A percentile compares a stretch with the other conserved stretches of the same genome.
These are phyloP conservation scores for Stegophylla sp. DNA, from an alignment of 2,888 invertebrate genomes.

Conservation along the genomic window DNA sequence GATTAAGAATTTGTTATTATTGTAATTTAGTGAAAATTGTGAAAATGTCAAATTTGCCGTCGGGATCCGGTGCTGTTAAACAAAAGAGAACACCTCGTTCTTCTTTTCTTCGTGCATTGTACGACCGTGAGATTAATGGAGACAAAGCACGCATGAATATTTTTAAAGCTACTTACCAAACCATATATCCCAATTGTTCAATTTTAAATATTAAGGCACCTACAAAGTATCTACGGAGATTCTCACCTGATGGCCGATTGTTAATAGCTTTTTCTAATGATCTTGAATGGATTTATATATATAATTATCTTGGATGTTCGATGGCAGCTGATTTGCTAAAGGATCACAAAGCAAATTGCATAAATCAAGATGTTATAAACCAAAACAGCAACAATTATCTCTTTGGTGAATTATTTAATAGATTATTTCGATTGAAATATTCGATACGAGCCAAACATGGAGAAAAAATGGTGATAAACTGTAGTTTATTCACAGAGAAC, in stretches of 20 bases:
- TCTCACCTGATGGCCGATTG: constrained; percentile 90
- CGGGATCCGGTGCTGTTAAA: no score
- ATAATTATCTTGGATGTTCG: constrained; percentile 82
- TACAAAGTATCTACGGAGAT: constrained; percentile 90
- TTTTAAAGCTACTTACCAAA: constrained; percentile 85
- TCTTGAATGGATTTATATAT: constrained; percentile 89
- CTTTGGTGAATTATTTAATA: constrained; percentile 79
- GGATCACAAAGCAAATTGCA: no score
- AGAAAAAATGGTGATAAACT: constrained; percentile 90
- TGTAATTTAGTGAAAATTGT: no score
- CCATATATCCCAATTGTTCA: constrained; percentile 90
- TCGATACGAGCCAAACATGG: constrained; percentile 79
- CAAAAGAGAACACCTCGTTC: constrained; percentile 79
- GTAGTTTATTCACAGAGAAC: constrained; percentile 92
- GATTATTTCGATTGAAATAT: constrained; percentile 84
- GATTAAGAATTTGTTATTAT: no score
- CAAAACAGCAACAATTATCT: constrained; percentile 72
- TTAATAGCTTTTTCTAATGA: constrained; percentile 87
- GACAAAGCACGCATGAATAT: constrained; percentile 78
- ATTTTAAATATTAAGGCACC: constrained; percentile 92
- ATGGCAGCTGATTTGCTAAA: constrained; percentile 78
- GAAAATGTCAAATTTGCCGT: no score
- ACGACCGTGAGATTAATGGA: constrained; percentile 77
- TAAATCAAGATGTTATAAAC: constrained; percentile 72
- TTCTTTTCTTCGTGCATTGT: constrained; percentile 80